A percentile compares a stretch with the other conserved stretches of the same genome.
Evolutionary conservation across 2,797 vertebrate species (phyloP).

Genomic region (Sarcophilus harrisii): DNA sequence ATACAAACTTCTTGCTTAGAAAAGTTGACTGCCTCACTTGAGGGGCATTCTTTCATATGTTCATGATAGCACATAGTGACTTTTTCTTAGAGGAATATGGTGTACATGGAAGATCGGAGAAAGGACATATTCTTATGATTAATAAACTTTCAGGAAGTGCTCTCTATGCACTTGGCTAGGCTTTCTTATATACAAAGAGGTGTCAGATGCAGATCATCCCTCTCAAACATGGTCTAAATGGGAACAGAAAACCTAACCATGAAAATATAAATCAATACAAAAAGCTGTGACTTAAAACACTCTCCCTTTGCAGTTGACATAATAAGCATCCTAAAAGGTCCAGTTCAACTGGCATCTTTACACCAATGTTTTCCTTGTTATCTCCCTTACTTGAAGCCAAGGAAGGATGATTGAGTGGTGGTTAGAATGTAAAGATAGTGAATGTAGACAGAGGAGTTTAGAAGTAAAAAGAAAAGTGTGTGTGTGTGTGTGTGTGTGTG

Average conservation of each 20-base stretch:
- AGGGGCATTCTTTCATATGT: not conserved
- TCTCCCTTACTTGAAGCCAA: not conserved
- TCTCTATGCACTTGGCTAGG: not conserved
- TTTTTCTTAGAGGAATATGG: not conserved
- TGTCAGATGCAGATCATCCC: not conserved
- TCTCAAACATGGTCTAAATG: too few species aligned
- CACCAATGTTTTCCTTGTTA: not conserved
- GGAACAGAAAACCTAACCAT: too few species aligned
- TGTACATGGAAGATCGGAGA: not conserved
- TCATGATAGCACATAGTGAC: not conserved
- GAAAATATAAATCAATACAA: not conserved
- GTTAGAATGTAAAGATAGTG: not conserved
- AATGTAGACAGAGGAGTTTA: not conserved
- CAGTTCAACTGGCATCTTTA: not conserved
- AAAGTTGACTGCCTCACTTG: not conserved
- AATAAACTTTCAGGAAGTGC: not conserved
- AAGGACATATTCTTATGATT: not conserved
- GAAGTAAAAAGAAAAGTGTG: not conserved
- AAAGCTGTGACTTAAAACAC: not conserved
- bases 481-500: not conserved
- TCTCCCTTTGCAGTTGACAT: not conserved
- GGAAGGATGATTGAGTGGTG: not conserved
- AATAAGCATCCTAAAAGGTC: not conserved
- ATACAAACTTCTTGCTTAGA: not conserved
- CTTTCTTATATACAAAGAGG: not conserved